Conservation (phyloP, 2,113 vertebrate species). For the Brienomyrus longianalis region DNA sequence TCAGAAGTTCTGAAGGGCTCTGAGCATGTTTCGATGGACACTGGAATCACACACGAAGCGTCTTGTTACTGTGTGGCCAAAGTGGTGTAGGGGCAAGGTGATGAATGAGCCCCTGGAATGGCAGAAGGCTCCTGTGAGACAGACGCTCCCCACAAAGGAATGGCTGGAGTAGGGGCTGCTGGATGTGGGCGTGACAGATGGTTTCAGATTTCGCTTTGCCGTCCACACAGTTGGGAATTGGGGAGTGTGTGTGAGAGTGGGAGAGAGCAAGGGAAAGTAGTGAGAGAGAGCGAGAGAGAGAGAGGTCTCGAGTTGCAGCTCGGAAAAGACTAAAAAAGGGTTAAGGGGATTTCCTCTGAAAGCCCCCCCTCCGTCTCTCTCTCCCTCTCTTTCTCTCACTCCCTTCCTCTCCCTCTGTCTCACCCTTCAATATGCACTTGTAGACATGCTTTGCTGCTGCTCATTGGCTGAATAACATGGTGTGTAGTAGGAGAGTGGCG, state of each 20-base stretch:
- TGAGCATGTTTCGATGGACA: background rate
- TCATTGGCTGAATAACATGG: background rate
- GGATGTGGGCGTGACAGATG: background rate
- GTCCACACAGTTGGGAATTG: background rate
- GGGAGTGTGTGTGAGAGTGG: background rate
- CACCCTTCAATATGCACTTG: background rate
- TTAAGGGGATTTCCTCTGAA: constrained; percentile 23
- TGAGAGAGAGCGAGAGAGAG: background rate
- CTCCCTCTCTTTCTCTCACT: background rate
- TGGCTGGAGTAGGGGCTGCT: background rate
- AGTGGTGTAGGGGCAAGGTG: background rate
- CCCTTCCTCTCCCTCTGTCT: background rate
- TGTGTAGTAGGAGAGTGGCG: background rate
- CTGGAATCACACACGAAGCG: background rate
- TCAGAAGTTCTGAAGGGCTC: background rate
- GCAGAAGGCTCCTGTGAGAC: background rate
- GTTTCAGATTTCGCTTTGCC: background rate
- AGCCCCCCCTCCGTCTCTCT: constrained; percentile 4
- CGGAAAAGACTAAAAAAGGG: constrained; percentile 17
- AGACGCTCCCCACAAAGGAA: background rate
- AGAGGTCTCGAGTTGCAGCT: background rate
- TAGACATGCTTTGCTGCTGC: background rate
- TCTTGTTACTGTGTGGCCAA: background rate
- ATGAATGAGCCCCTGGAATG: background rate
- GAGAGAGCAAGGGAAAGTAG: background rate